Base-by-base conservation (phyloP, 1,140 invertebrate genomes). In the Pissodes strobi region DNA sequence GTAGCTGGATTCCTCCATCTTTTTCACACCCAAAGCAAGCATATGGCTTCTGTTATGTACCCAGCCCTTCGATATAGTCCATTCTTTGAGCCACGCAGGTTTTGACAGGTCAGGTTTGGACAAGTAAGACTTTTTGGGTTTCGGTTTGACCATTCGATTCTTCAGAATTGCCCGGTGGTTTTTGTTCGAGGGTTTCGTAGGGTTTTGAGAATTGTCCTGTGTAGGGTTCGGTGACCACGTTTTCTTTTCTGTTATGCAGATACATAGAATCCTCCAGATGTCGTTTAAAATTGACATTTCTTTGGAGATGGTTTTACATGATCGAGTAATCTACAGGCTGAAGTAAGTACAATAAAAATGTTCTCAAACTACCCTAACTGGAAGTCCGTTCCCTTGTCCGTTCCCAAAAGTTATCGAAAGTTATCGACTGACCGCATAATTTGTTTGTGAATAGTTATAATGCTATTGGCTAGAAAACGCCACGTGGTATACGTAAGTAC, bases 21-120 rank as follows among this genome's bases (percentile, higher is more conserved):
- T n/a, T n/a, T n/a, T n/a, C 6, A 15, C 39, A 23, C 68, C 66
- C 23, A 74, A 61, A 6, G 58, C 67, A 5, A 77, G 51, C 37
- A 76, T 53, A 62, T 77, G 73, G 9, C 67, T 69, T 60, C 70
- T 69, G 53, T 77, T 76, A 61, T 76, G 75, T 18, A 77, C 74
- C 77, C 77, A 78, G 2, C 77, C 77, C 55, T 78, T 78, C 19
- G 76, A 77, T 13, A 78, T 77, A 12, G 77, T 78, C 77, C 77
- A 78, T 63, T 78, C 74, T 39, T 77, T 78, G 39, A 77, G 57
- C 76, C 76, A 78, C 23, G 77, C 76, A 2, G 74, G 75, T 63
- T 73, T 76, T 5, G 34, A 51, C 12, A 61, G n/a, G 23, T 39
- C 46, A 6, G 22, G 46, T 19, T 61, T 61, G n/a, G 43, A 51